These are phyloP conservation scores for Caenorhabditis plicata DNA, from an alignment of 2,888 invertebrate genomes.

Conservation along the genomic window DNA sequence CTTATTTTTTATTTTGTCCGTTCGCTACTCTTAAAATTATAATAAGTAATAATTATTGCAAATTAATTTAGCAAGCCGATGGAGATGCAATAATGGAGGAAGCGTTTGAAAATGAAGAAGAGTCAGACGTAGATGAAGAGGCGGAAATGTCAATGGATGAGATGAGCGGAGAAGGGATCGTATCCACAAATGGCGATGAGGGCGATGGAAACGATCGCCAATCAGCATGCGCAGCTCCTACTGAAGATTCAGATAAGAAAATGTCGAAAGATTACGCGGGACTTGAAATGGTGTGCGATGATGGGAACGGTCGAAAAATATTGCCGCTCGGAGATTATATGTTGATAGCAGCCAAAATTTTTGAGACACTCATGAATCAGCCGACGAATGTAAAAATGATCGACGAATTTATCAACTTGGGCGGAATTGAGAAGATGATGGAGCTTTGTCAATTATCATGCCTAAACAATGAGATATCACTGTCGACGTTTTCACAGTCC, in stretches of 20 bases:
- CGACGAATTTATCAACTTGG: constrained; percentile 34
- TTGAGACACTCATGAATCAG: constrained; percentile 47
- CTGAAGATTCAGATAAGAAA: too few relatives aligned
- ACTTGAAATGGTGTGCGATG: constrained; percentile 41
- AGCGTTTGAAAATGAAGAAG: constrained; percentile 19
- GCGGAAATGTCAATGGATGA: constrained; percentile 49
- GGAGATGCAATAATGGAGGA: constrained; percentile 27
- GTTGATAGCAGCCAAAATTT: constrained; percentile 42
- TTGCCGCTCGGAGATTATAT: constrained; percentile 56
- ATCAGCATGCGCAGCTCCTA: neutral
- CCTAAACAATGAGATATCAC: constrained; percentile 16
- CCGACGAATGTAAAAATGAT: constrained; percentile 32
- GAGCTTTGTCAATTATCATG: constrained; percentile 24
- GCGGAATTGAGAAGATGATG: constrained; percentile 36
- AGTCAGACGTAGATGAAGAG: constrained; percentile 39
- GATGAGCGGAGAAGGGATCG: constrained; percentile 22
- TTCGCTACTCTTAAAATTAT: too few relatives aligned
- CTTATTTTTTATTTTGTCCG: too few relatives aligned
- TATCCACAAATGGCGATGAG: neutral
- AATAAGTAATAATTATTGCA: too few relatives aligned
- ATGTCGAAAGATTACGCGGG: constrained; percentile 18
- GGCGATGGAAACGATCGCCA: neutral
- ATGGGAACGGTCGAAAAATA: constrained; percentile 29
- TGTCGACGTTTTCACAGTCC: constrained; percentile 23
- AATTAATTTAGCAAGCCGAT: constrained; percentile 15